phyloP scores from a whole-genome alignment of 2,888 invertebrate species.

The Papilio protenor region DNA sequence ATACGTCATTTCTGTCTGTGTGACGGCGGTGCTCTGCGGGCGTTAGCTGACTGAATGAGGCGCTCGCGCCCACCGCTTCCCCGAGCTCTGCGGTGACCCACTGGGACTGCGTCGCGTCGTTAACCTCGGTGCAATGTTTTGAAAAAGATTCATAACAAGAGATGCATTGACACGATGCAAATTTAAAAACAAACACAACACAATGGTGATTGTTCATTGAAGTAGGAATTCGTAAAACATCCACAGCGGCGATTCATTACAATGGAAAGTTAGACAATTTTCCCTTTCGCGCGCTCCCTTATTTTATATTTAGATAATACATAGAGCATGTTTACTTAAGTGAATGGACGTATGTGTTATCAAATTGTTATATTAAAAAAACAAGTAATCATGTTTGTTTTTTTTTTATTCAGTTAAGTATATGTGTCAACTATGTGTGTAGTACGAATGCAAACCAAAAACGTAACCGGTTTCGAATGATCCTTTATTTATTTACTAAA shows the following conservation, averaged over 20 bases:
- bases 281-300: background rate
- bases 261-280: constrained; percentile 13
- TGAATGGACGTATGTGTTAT: background rate
- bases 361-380: background rate
- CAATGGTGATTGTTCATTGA: constrained; percentile 41
- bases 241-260: constrained; percentile 19
- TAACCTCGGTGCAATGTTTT: constrained; percentile 18
- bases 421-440: too few relatives aligned
- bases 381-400: background rate
- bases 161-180: constrained; percentile 15
- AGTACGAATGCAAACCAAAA: too few relatives aligned
- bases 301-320: background rate
- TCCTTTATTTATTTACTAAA: too few relatives aligned
- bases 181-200: constrained; percentile 27
- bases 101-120: background rate
- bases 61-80: too few relatives aligned
- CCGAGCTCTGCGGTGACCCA: constrained; percentile 1
- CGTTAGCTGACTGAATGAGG: background rate
- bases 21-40: background rate
- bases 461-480: too few relatives aligned
- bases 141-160: constrained; percentile 26
- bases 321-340: background rate
- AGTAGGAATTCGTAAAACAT: constrained; percentile 30
- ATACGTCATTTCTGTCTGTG: background rate
- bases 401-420: background rate